These are phyloP conservation scores for Lichenostomus cassidix DNA, from an alignment of 2,113 vertebrate genomes.

Conservation along the genomic window DNA sequence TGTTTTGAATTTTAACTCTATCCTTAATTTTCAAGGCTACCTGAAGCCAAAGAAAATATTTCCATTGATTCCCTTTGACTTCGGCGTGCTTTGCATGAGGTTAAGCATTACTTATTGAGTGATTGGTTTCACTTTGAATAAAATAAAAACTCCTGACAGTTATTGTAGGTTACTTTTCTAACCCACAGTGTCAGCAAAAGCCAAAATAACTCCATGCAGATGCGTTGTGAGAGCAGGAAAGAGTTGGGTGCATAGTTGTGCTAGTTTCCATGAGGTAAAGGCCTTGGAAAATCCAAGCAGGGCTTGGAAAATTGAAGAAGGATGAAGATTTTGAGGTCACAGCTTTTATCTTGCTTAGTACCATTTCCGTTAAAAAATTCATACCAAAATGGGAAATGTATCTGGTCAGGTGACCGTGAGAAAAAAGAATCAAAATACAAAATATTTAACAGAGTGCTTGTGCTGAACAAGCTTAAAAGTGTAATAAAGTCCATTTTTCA, in stretches of 20 bases:
- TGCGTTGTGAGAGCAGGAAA: not conserved
- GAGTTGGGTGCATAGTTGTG: not conserved
- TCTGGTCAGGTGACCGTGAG: not conserved
- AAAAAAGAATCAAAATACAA: not conserved
- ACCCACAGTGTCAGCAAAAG: not conserved
- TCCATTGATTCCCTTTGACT: not conserved
- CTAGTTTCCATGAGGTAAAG: not conserved
- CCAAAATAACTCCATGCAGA: not conserved
- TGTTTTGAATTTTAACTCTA: not conserved
- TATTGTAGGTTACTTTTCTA: not conserved
- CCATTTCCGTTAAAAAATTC: not conserved
- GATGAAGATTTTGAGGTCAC: not conserved
- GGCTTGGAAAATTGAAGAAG: too few species aligned
- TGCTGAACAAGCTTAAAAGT: not conserved
- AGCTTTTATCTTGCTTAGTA: not conserved
- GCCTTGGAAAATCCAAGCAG: not conserved
- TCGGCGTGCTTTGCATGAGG: not conserved
- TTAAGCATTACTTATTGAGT: not conserved
- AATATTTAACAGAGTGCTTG: not conserved
- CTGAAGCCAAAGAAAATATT: slow-evolving; percentile 14
- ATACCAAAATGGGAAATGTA: not conserved
- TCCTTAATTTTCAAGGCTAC: not conserved
- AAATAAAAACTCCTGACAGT: not conserved
- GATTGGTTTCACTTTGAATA: not conserved
- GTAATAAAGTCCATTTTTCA: not conserved